Percentiles rank a stretch among this genome's conserved stretches.
Conservation (phyloP, 2,888 invertebrate genomes). For the Biston stratarius region DNA sequence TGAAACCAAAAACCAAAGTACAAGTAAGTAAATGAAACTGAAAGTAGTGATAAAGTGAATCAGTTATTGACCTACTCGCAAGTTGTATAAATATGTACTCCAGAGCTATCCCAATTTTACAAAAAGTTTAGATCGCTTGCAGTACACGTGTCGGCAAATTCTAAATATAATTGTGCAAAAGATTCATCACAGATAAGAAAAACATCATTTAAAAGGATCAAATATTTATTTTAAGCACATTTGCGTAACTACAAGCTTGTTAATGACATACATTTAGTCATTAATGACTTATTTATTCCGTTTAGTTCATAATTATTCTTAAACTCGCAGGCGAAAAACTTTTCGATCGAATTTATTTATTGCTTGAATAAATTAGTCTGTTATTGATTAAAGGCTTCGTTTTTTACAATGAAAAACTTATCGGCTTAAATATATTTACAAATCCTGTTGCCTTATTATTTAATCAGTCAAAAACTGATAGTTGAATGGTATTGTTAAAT, state of each 20-base stretch:
- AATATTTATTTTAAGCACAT: constrained; percentile 37
- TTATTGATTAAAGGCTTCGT: neutral
- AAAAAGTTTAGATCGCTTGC: neutral
- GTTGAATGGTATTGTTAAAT: neutral
- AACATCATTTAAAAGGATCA: constrained; percentile 22
- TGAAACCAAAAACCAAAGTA: no score
- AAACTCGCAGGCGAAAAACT: constrained; percentile 6
- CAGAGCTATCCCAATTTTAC: neutral
- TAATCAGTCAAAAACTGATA: neutral
- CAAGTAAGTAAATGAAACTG: constrained; percentile 13
- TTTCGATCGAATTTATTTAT: constrained; percentile 8
- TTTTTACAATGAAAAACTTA: neutral
- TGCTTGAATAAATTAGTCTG: constrained; percentile 4
- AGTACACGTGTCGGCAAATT: neutral
- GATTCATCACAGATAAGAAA: constrained; percentile 21
- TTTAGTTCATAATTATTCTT: constrained; percentile 17
- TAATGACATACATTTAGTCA: constrained; percentile 34
- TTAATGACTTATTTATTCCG: constrained; percentile 24
- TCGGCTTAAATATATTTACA: neutral
- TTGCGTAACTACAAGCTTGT: constrained; percentile 23
- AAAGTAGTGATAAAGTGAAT: constrained; percentile 16
- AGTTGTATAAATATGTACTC: neutral
- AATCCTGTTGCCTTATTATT: neutral
- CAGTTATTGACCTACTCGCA: neutral
- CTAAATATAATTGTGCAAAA: constrained; percentile 1